Percentiles rank a stretch among this genome's conserved stretches.
phyloP scores from a whole-genome alignment of 2,797 vertebrate species.

The Adrianichthys oophorus region DNA sequence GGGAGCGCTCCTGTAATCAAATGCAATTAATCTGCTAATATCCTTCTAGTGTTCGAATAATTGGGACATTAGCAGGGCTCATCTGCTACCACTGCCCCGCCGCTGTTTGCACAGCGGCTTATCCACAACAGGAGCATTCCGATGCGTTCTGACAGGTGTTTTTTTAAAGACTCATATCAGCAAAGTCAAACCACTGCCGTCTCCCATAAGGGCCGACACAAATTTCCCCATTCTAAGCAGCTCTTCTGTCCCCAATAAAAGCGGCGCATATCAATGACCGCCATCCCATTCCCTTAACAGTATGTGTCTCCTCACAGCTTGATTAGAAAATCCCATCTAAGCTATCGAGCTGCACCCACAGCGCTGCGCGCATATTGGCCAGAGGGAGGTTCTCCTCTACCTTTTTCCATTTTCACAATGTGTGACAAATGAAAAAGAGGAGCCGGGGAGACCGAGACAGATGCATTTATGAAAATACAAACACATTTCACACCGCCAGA shows the following conservation, averaged over 20 bases:
- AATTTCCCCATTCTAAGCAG: constrained; percentile 56
- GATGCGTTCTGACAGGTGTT: constrained; percentile 77
- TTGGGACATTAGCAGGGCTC: constrained; percentile 70
- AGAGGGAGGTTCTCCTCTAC: constrained; percentile 9
- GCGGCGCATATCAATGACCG: constrained; percentile 77
- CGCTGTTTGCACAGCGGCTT: constrained; percentile 55
- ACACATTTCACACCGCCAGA: constrained; percentile 17
- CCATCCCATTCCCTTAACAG: constrained; percentile 66
- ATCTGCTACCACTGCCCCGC: constrained; percentile 57
- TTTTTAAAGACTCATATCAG: constrained; percentile 62
- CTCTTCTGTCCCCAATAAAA: constrained; percentile 69
- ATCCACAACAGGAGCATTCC: constrained; percentile 41
- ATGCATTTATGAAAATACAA: constrained; percentile 19
- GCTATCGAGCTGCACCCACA: constrained; percentile 42
- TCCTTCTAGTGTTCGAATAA: constrained; percentile 73
- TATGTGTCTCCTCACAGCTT: constrained; percentile 52
- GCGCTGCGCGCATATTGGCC: constrained; percentile 24
- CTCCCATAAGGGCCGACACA: constrained; percentile 71
- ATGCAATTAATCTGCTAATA: constrained; percentile 78
- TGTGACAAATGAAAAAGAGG: constrained; percentile 41
- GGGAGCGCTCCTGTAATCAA: constrained; percentile 70
- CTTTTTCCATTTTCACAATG: constrained; percentile 47
- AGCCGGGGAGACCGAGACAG: constrained; percentile 4
- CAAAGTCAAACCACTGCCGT: constrained; percentile 79
- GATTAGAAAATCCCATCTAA: constrained; percentile 63